Evolutionary conservation across 2,888 invertebrate genomes (phyloP).

Genomic region (Panzeria rudis): DNA sequence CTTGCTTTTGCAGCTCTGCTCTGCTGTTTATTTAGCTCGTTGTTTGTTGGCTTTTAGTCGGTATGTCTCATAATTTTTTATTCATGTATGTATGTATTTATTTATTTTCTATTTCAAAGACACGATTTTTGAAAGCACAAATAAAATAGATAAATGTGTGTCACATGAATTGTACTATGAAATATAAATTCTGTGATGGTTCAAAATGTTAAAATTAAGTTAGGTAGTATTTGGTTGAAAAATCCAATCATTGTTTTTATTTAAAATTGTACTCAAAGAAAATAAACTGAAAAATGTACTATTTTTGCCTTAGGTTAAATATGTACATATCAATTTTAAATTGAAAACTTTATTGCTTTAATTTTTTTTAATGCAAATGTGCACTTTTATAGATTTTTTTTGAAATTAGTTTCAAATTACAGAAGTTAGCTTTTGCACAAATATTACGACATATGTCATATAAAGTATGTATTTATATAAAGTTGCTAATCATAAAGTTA

Average conservation of each 20-base stretch:
- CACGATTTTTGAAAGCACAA: constrained; percentile 65
- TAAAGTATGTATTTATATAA: too few species aligned
- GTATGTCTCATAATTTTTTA: constrained; percentile 42
- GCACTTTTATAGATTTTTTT: too few species aligned
- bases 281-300: neutral
- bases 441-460: too few species aligned
- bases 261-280: neutral
- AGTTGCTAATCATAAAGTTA: too few species aligned
- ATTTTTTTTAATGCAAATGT: too few species aligned
- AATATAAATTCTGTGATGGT: constrained; percentile 21
- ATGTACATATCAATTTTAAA: too few species aligned
- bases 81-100: too few species aligned
- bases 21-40: constrained; percentile 22
- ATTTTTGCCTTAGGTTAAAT: too few species aligned
- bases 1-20: constrained; percentile 59
- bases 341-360: too few species aligned
- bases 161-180: constrained; percentile 54
- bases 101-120: constrained; percentile 42
- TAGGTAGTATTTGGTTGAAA: neutral
- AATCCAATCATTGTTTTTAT: neutral
- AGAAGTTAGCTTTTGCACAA: too few species aligned
- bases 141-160: constrained; percentile 64
- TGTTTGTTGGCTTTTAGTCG: constrained; percentile 35
- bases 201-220: neutral
- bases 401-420: too few species aligned